Evolutionary conservation across 2,888 invertebrate species (phyloP).

Genomic region (Dynastes grantii): DNA sequence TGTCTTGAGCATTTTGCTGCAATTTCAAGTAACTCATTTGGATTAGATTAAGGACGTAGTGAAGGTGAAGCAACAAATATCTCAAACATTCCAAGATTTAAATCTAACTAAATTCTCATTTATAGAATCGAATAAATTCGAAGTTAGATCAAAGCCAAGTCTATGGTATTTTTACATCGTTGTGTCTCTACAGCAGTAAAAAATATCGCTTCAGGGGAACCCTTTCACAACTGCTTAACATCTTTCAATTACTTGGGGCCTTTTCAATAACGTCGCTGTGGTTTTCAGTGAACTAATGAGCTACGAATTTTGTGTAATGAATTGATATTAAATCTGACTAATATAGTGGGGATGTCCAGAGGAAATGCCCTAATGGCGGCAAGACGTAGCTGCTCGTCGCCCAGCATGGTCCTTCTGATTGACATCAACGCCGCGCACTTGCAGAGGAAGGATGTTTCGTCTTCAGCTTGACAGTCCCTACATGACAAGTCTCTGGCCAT

Average conservation of each 20-base stretch:
- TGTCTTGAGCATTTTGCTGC: not conserved
- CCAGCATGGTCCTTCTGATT: too few species aligned
- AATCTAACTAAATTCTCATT: not conserved
- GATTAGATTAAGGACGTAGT: not conserved
- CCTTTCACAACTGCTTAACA: not conserved
- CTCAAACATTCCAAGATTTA: not conserved
- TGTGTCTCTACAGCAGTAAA: not conserved
- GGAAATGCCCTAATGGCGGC: too few species aligned
- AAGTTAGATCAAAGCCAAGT: too few species aligned
- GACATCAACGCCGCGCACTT: too few species aligned
- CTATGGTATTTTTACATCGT: not conserved
- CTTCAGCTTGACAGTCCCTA: too few species aligned
- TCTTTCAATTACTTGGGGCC: not conserved
- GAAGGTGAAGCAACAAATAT: not conserved
- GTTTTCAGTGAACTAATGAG: not conserved
- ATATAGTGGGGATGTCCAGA: too few species aligned
- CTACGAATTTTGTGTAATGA: not conserved
- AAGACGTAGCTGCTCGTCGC: too few species aligned
- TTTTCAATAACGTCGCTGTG: not conserved
- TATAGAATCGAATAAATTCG: too few species aligned
- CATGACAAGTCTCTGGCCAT: too few species aligned
- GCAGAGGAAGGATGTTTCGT: too few species aligned
- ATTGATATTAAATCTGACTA: not conserved
- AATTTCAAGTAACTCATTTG: not conserved
- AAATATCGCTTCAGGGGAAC: not conserved